Evolutionary conservation across 1,140 invertebrate species (phyloP).

Genomic region (Zaprionus tsacasi): DNA sequence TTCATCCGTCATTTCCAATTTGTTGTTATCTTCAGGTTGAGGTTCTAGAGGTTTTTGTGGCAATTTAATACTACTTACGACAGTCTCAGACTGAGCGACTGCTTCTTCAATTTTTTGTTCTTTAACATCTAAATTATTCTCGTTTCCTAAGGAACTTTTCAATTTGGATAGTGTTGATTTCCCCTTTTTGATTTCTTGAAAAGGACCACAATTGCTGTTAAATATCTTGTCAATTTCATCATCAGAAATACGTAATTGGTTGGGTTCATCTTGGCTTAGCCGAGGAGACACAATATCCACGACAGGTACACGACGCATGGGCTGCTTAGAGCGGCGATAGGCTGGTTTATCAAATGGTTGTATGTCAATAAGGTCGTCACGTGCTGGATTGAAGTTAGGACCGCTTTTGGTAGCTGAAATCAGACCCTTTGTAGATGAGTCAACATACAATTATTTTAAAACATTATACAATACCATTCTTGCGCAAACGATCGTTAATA

Average conservation of each 20-base stretch:
- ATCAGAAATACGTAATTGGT: slow-evolving; percentile 74
- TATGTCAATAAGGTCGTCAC: slow-evolving; percentile 85
- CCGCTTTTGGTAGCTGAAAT: slow-evolving; percentile 67
- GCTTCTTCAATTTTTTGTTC: slow-evolving; percentile 4
- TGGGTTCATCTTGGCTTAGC: slow-evolving; percentile 40
- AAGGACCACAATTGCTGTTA: slow-evolving; percentile 74
- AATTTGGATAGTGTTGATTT: neutral
- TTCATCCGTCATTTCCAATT: neutral
- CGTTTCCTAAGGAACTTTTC: neutral
- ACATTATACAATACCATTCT: slow-evolving; percentile 44
- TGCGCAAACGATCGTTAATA: slow-evolving; percentile 65
- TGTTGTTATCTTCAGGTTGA: neutral
- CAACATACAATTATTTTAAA: neutral
- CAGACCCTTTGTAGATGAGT: neutral
- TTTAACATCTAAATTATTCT: slow-evolving; percentile 9
- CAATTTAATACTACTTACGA: neutral
- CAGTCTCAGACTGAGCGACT: neutral
- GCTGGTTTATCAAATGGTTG: slow-evolving; percentile 87
- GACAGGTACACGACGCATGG: slow-evolving; percentile 85
- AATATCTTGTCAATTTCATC: slow-evolving; percentile 82
- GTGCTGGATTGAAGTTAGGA: slow-evolving; percentile 82
- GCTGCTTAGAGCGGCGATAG: slow-evolving; percentile 87
- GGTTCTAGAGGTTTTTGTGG: slow-evolving; percentile 2
- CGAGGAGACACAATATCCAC: slow-evolving; percentile 85
- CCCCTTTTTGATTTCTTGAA: slow-evolving; percentile 62